Evolutionary conservation across 2,888 invertebrate genomes (phyloP), one percentile per base, ranked within the genome.

Genomic region (Cheilosia vulpina): DNA sequence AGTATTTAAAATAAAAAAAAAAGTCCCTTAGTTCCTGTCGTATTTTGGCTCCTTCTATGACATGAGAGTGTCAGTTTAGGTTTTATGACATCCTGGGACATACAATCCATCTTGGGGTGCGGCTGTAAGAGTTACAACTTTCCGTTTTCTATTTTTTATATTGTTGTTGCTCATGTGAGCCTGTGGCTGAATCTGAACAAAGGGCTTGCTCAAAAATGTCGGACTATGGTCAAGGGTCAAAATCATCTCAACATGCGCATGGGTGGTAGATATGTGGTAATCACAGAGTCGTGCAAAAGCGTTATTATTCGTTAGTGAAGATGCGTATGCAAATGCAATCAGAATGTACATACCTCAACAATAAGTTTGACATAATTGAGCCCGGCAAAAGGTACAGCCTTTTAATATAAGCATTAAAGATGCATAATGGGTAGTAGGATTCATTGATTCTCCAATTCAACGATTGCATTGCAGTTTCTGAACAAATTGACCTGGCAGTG

Each of bases 61-160:
- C 75, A 62, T 63, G 31, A 55, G 55, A 58, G 31, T 68, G 68
- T 62, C 75, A 66, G 27, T 45, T 66, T 52, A 66, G 34, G 73
- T 52, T 52, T 58, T 58, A 52, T 65, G 58, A 58, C 58, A 52
- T 72, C 24, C 52, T 50, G 41, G 19, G 43, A 38, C 24, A 19
- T 19, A 63, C 21, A 65, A 65, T 72, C 55, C 27, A 50, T 75
- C 47, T 66, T 45, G 15, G 45, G 27, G 31, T 57, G 57, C 45
- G 9, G 27, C 34, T 31, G 31, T 17, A 57, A 19, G 55, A 43
- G 31, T 43, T 68, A 57, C 57, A 66, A 53, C 41, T 41, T 66
- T 53, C 66, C 53, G 41, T 9, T 53, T 41, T 41, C 11, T 66
- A 24, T 41, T 53, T 24, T 27, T 5, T 38, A 13, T 21, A 63